Evolutionary conservation across 2,113 vertebrate species (phyloP), one percentile per base, ranked within the genome.

Genomic region (Channa maculata): DNA sequence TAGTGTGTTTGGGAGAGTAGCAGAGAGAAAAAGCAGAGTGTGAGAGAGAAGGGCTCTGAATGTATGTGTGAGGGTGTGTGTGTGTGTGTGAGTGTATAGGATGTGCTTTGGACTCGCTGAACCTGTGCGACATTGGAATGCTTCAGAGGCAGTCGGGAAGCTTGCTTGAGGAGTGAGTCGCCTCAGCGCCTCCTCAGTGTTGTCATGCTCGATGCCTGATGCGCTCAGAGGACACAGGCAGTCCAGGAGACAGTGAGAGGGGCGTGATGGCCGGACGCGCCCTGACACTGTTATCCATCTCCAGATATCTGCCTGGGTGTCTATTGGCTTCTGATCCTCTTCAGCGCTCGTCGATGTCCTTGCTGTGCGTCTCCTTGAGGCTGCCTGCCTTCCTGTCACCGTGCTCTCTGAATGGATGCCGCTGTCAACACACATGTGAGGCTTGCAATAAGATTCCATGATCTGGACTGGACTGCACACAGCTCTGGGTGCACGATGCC

Each of bases 201-300:
- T 82, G 78, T 78, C 77, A 65, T 37, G 80, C 70, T 68, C n/a
- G 33, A 37, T 38, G 76, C 79, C 81, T 60, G 83, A 88, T 83
- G 86, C 70, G 54, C 82, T 61, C 79, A 55, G 80, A 86, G 72
- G 86, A 90, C 85, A 50, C 77, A 37, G 60, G 59, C 55, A 7
- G 53, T 57, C 74, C 37, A 65, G 74, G 65, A 79, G 80, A 83
- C 79, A 11, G 62, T 70, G 53, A 55, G 79, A 84, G 70, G 86
- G 82, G 63, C 71, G 68, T 80, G 87, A 93, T 92, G 90, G 89
- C 86, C 64, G 79, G 84, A 91, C 70, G 82, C 67, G 71, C 74
- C 74, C 65, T 76, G 84, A 11, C 78, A 88, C 64, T 37, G 46
- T 71, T 80, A 53, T 65, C 74, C 86, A 62, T 74, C 83, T 82